These are phyloP conservation scores for Melieria picta DNA, from an alignment of 2,888 invertebrate species.

Conservation along the genomic window DNA sequence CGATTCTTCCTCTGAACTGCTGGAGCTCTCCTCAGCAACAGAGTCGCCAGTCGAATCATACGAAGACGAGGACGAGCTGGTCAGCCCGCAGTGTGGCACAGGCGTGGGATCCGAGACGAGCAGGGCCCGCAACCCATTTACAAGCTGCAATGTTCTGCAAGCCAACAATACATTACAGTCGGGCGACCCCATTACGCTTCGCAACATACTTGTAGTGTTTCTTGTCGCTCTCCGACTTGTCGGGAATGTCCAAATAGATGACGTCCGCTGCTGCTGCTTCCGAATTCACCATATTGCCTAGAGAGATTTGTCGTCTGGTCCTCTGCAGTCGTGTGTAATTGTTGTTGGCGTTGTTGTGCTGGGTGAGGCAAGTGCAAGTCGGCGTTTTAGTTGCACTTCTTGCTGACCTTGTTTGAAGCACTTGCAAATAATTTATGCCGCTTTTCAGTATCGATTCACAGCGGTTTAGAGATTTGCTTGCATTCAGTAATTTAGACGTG, in stretches of 20 bases:
- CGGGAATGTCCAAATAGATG: constrained; percentile 69
- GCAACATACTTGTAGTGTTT: constrained; percentile 77
- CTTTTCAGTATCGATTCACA: neutral
- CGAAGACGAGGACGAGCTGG: constrained; percentile 56
- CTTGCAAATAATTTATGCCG: neutral
- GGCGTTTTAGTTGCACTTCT: neutral
- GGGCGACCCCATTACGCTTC: neutral
- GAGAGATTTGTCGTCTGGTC: constrained; percentile 1
- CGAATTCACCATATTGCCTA: constrained; percentile 21
- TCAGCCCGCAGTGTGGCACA: constrained; percentile 57
- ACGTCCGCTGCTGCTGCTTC: constrained; percentile 43
- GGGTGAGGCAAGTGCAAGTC: too few relatives aligned
- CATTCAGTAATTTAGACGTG: constrained; percentile 21
- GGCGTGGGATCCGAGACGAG: constrained; percentile 74
- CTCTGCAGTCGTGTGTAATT: neutral
- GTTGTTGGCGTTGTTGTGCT: too few relatives aligned
- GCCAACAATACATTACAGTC: neutral
- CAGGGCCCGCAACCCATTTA: constrained; percentile 78
- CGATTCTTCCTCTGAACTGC: constrained; percentile 42
- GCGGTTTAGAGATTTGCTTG: constrained; percentile 10
- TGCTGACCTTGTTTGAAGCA: neutral
- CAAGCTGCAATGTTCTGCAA: constrained; percentile 71
- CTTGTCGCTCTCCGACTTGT: constrained; percentile 80
- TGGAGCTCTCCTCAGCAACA: constrained; percentile 46
- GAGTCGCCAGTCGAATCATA: constrained; percentile 49